These are phyloP conservation scores for Endomychus coccineus DNA, from an alignment of 2,888 invertebrate species.

Conservation along the genomic window DNA sequence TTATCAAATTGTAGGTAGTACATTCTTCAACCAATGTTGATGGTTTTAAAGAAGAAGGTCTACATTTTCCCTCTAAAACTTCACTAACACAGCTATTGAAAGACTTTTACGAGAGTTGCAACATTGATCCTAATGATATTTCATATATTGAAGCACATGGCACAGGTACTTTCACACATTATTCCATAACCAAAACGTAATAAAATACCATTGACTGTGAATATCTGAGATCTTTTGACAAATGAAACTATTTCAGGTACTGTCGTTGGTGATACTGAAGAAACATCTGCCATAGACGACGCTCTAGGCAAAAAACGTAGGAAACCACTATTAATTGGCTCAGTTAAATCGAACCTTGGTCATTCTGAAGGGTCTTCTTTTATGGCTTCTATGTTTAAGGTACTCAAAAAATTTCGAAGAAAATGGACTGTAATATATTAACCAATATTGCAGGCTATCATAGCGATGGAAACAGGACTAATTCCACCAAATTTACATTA, in stretches of 20 bases:
- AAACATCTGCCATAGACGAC: constrained; percentile 89
- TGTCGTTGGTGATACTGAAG: constrained; percentile 94
- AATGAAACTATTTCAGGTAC: too few species aligned
- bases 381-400: constrained; percentile 83
- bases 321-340: constrained; percentile 81
- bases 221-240: too few species aligned
- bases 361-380: constrained; percentile 94
- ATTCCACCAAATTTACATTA: constrained; percentile 93
- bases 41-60: constrained; percentile 85
- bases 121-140: constrained; percentile 75
- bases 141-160: constrained; percentile 96
- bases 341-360: constrained; percentile 98
- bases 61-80: constrained; percentile 73
- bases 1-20: too few species aligned
- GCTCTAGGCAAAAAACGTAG: constrained; percentile 79
- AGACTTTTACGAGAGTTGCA: constrained; percentile 80
- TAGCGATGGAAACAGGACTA: constrained; percentile 85
- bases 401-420: too few species aligned
- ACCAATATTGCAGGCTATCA: too few species aligned
- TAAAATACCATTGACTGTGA: too few species aligned
- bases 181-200: too few species aligned
- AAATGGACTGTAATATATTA: too few species aligned
- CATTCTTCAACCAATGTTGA: constrained; percentile 71
- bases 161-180: too few species aligned
- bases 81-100: constrained; percentile 75